Conservation (phyloP, 2,113 vertebrate species). For the Neolamprologus falcicula region DNA sequence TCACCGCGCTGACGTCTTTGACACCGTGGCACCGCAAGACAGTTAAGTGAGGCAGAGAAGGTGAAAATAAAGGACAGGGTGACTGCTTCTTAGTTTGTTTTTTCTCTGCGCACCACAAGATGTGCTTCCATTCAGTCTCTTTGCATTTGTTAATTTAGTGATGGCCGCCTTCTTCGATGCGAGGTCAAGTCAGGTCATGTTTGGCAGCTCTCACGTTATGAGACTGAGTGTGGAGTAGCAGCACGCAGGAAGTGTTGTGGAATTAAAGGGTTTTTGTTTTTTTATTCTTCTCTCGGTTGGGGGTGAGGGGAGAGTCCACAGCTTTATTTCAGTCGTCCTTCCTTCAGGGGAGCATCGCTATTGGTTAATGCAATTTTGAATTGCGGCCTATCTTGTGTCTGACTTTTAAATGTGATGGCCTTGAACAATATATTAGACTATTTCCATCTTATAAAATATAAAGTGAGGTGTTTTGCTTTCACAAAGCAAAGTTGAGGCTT, state of each 20-base stretch:
- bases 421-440: neutral
- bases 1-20: neutral
- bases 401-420: neutral
- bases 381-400: neutral
- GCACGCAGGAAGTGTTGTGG: neutral
- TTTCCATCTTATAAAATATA: neutral
- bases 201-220: neutral
- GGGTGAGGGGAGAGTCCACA: neutral
- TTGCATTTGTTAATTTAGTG: neutral
- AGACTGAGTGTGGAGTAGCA: neutral
- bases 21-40: neutral
- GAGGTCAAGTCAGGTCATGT: neutral
- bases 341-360: rapidly evolving
- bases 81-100: neutral
- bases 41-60: neutral
- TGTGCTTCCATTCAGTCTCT: neutral
- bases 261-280: neutral
- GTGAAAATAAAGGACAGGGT: neutral
- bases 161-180: neutral
- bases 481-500: neutral
- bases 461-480: neutral
- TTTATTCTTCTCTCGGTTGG: neutral
- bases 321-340: neutral
- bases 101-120: neutral
- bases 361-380: neutral